phyloP scores from a whole-genome alignment of 2,888 invertebrate species.

The Sminthurides aquaticus region DNA sequence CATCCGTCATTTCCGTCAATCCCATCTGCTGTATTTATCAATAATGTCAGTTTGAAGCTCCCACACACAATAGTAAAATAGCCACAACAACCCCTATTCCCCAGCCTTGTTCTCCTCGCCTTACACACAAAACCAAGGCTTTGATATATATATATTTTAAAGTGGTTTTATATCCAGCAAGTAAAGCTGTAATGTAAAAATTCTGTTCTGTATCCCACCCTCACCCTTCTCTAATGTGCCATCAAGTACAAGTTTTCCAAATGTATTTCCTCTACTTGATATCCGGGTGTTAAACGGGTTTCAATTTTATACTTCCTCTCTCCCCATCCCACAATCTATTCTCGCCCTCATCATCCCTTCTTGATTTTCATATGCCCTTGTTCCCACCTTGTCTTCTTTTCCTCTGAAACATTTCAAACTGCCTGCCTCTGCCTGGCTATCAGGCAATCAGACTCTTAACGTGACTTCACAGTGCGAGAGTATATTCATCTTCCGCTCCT shows the following conservation, averaged over 20 bases:
- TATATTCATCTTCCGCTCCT: too few relatives aligned
- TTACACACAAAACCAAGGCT: neutral
- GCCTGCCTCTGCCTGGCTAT: too few relatives aligned
- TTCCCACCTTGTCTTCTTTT: too few relatives aligned
- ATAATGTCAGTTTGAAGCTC: neutral
- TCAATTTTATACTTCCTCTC: neutral
- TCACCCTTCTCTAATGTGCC: too few relatives aligned
- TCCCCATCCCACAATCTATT: too few relatives aligned
- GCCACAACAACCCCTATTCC: neutral
- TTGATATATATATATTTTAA: neutral
- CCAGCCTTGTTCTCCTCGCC: neutral
- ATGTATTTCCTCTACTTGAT: neutral
- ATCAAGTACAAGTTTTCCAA: neutral
- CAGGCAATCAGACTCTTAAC: too few relatives aligned
- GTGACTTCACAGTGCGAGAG: too few relatives aligned
- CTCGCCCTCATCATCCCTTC: neutral
- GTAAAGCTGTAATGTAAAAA: too few relatives aligned
- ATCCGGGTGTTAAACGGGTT: neutral
- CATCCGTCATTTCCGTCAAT: neutral
- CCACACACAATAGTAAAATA: neutral
- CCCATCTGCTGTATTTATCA: neutral
- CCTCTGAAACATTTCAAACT: too few relatives aligned
- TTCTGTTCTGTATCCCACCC: too few relatives aligned
- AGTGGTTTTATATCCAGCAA: neutral
- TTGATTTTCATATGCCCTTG: neutral